Evolutionary conservation across 2,888 invertebrate genomes (phyloP), one percentile per base, ranked within the genome.

Genomic region (Desoria tigrina): DNA sequence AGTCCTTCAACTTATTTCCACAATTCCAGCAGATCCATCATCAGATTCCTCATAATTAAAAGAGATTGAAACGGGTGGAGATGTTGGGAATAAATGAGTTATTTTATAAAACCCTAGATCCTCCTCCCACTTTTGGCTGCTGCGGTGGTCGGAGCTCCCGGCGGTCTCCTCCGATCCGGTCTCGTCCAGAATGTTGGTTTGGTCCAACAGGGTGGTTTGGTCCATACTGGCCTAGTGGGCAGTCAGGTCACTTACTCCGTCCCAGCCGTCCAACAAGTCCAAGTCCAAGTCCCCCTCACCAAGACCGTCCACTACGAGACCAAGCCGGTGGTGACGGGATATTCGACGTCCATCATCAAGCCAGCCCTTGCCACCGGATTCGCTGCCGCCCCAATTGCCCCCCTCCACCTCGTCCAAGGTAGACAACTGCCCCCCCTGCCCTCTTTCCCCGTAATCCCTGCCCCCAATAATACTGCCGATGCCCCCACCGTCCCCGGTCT

Each of bases 271-370:
- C 21, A 18, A 26, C 32, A 32, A 32, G 45, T 21, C 27, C 65
- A 61, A 26, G 70, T 69, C 65, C 68, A 69, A 57, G 71, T 70
- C 56, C 72, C 73, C 28, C 28, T 74, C 49, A 67, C 69, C 63
- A 68, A 74, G 64, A 70, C 74, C 24, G 71, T 77, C 56, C 76
- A 75, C 63, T 80, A 80, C 69, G 79, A 78, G 55, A 69, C 73
- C 60, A 74, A 76, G 56, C 78, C 79, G 58, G 79, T 79, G 6
- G 79, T 80, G 26, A 78, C 79, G 63, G 79, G 79, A 51, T 79
- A 79, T 76, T 72, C 75, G 42, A 74, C 78, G 49, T 67, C 69
- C 64, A 77, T 78, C 69, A 68, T 78, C 68, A 80, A 79, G 76
- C 79, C 80, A 51, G 77, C 78, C 75, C 59, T 75, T 65, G 66